Evolutionary conservation across 2,113 vertebrate species (phyloP), one percentile per base, ranked within the genome.

Genomic region (Glaucomys volans): DNA sequence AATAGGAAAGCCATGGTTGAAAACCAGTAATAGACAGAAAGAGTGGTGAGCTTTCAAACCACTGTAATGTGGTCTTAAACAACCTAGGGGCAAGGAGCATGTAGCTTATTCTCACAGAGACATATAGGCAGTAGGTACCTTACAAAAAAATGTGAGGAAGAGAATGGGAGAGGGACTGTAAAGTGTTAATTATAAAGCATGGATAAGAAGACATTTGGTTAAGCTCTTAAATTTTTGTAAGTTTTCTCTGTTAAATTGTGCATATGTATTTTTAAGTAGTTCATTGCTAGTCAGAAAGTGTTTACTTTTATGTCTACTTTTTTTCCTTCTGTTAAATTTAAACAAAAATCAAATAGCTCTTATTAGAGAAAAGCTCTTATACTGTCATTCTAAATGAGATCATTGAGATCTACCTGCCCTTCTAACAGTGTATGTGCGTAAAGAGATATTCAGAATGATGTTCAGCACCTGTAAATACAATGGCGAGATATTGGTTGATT

Each of bases 251-350:
- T 89, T 95, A 66, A 62, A 62, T 90, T 4, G 12, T 54, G 12
- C 57, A 7, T 42, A 11, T 42, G 30, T 72, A 8, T 85, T 50
- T 54, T 44, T 37, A 83, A 82, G 11, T 64, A 40, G 79, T 83
- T 87, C 52, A 42, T 57, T 64, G 14, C 57, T 72, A 5, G 40
- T 83, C 47, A 52, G 40, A 95, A 90, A 74, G 40, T 44, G 83
- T 75, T 94, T 64, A 35, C 12, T 96, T 71, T 89, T 44, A 84
- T n/a, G 72, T 83, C 4, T 85, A 18, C 32, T 83, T 40, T 11
- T 82, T 94, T 93, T 84, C 75, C 40, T 91, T 72, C 62, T 86
- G 42, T 66, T 89, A 44, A 22, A 62, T 57, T 69, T 40, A 87
- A 72, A 47, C 57, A 80, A 42, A 57, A 81, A 82, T 57, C 57